Evolutionary conservation across 2,113 vertebrate genomes (phyloP), one percentile per base, ranked within the genome.

Genomic region (Nycticorax nycticorax): DNA sequence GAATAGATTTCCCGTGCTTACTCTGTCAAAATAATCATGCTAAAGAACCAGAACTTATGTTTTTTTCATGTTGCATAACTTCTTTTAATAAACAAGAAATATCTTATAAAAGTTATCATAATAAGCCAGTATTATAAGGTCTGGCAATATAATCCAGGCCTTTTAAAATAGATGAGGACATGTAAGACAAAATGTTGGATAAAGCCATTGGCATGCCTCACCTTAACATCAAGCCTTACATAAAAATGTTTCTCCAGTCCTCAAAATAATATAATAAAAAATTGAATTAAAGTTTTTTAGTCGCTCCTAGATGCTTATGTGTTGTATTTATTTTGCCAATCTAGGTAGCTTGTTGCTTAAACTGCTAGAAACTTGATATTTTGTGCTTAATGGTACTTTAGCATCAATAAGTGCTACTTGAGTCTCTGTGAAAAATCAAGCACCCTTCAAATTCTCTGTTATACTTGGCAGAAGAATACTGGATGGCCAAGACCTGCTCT

Each of bases 391-490:
- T 79, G 79, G 86, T 71, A 62, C 89, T 93, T 94, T 48, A 91
- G 84, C 56, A 74, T 74, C 59, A 81, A 5, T 33, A 86, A 95
- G 92, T 93, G 88, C 94, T 94, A 85, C 80, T 94, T 62, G 59
- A 95, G 62, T 55, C 53, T 81, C 64, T 93, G 74, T 88, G 88
- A 90, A 93, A 93, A 93, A 95, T 69, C 67, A 85, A 92, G 88
- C 72, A 90, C 77, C 59, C 67, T 92, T 96, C 85, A 90, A 88
- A 76, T 83, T 55, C 87, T 80, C 73, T 75, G 18, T 89, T 85
- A 20, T 41, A 75, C 69, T 95, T 88, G 45, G 80, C 63, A 69
- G 82, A 90, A 85, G 30, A 86, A 73, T 69, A 83, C 53, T 72
- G 74, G 48, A 60, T 73, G 67, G 82, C 88, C 82, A 76, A 88